phyloP scores from a whole-genome alignment of 2,888 invertebrate species.

The Hanleya hanleyi region DNA sequence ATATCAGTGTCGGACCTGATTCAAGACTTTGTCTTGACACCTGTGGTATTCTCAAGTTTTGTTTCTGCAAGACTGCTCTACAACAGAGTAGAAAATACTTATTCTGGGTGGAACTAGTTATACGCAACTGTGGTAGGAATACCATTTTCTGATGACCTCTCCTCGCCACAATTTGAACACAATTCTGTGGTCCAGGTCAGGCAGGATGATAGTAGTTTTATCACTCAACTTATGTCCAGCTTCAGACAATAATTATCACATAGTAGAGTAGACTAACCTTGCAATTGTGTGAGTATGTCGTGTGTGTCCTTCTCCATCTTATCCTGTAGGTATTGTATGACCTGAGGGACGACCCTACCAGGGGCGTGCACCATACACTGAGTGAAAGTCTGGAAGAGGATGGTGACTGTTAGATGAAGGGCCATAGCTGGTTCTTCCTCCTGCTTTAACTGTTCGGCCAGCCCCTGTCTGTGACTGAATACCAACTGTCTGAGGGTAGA shows the following conservation, averaged over 20 bases:
- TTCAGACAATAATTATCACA: background rate
- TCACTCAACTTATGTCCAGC: background rate
- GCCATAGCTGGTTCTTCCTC: slow-evolving; percentile 69
- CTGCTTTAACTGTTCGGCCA: slow-evolving; percentile 83
- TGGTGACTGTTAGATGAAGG: slow-evolving; percentile 69
- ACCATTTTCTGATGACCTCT: too few species aligned
- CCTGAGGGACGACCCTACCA: slow-evolving; percentile 90
- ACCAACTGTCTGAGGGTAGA: slow-evolving; percentile 82
- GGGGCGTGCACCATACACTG: slow-evolving; percentile 92
- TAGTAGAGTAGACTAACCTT: slow-evolving; percentile 84
- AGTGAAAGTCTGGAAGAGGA: slow-evolving; percentile 87
- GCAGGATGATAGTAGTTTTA: background rate
- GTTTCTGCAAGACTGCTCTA: too few species aligned
- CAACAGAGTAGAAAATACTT: too few species aligned
- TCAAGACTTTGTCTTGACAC: too few species aligned
- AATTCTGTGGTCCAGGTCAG: too few species aligned
- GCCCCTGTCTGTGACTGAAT: slow-evolving; percentile 85
- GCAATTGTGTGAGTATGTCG: slow-evolving; percentile 81
- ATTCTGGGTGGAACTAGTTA: too few species aligned
- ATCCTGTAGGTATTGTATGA: slow-evolving; percentile 83
- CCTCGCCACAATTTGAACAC: too few species aligned
- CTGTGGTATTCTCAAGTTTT: too few species aligned
- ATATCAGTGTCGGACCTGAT: too few species aligned
- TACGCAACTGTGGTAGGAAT: too few species aligned
- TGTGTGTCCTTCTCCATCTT: slow-evolving; percentile 81